Conservation (phyloP, 2,113 vertebrate species). For the Albula goreensis region DNA sequence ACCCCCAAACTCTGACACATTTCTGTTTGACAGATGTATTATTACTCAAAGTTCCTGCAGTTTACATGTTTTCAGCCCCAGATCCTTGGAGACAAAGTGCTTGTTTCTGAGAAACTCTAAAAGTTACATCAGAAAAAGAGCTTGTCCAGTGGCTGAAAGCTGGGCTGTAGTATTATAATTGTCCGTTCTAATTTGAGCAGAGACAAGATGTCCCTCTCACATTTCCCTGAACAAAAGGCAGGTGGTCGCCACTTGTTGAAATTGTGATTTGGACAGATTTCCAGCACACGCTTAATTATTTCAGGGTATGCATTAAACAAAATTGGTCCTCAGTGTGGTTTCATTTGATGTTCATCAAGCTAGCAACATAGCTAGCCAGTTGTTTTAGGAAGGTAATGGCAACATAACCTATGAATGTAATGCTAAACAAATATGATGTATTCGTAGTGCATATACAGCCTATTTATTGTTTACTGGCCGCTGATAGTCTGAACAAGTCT, state of each 20-base stretch:
- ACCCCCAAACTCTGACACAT: background rate
- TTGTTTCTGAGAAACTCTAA: background rate
- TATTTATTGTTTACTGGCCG: too few relatives aligned
- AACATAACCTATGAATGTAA: too few relatives aligned
- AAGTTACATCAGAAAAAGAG: background rate
- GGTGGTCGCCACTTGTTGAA: background rate
- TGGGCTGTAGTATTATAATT: background rate
- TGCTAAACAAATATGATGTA: too few relatives aligned
- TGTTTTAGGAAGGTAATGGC: too few relatives aligned
- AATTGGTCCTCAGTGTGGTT: background rate
- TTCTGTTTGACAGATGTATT: slow-evolving; percentile 62
- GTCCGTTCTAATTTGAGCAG: background rate
- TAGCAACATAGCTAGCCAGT: background rate
- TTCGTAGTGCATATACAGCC: too few relatives aligned
- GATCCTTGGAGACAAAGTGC: background rate
- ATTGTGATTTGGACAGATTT: background rate
- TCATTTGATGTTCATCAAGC: too few relatives aligned
- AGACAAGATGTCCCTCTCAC: too few relatives aligned
- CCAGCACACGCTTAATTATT: background rate
- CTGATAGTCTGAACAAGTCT: too few relatives aligned
- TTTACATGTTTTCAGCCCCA: slow-evolving; percentile 44
- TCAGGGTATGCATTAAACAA: background rate
- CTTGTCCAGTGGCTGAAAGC: background rate
- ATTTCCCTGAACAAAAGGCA: background rate
- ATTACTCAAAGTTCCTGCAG: slow-evolving; percentile 60